phyloP scores from a whole-genome alignment of 2,888 invertebrate genomes.

The Coleophora deauratella region DNA sequence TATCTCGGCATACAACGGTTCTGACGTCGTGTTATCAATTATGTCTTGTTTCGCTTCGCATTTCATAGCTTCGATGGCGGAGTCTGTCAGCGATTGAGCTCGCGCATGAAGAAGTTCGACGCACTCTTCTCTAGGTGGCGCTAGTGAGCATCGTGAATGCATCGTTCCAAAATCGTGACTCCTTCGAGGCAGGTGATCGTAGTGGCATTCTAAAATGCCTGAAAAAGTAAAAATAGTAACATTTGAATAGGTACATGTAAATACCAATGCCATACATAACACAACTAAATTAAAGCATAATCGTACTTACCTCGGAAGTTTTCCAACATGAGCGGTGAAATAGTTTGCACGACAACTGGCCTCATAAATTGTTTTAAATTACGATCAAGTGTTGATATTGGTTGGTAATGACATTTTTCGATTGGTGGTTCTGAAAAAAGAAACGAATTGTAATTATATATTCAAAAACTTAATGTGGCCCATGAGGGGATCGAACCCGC shows the following conservation, averaged over 20 bases:
- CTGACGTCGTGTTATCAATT: conserved; percentile 55
- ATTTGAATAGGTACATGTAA: conserved; percentile 1
- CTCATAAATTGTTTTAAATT: conserved; percentile 69
- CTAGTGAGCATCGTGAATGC: conserved; percentile 34
- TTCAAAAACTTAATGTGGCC: conserved; percentile 61
- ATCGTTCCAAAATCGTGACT: conserved; percentile 43
- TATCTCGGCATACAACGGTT: conserved; percentile 81
- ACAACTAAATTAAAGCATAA: neutral
- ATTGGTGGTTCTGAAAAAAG: conserved; percentile 64
- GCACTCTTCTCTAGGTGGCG: conserved; percentile 47
- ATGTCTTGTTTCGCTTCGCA: conserved; percentile 59
- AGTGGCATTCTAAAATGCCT: conserved; percentile 76
- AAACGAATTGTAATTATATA: conserved; percentile 12
- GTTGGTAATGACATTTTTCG: conserved; percentile 68
- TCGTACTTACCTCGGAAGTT: conserved; percentile 68
- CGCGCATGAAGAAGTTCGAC: conserved; percentile 39
- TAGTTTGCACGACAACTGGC: conserved; percentile 62
- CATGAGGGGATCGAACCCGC: conserved; percentile 85
- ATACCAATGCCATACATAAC: neutral
- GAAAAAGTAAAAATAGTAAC: conserved; percentile 14
- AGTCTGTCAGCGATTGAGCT: conserved; percentile 45
- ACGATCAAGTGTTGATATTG: conserved; percentile 60
- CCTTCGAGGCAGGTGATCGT: conserved; percentile 74
- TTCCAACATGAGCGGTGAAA: conserved; percentile 72
- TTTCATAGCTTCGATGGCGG: conserved; percentile 58